phyloP scores from a whole-genome alignment of 1,140 invertebrate genomes.

The Pseudomyrmex cubaensis region DNA sequence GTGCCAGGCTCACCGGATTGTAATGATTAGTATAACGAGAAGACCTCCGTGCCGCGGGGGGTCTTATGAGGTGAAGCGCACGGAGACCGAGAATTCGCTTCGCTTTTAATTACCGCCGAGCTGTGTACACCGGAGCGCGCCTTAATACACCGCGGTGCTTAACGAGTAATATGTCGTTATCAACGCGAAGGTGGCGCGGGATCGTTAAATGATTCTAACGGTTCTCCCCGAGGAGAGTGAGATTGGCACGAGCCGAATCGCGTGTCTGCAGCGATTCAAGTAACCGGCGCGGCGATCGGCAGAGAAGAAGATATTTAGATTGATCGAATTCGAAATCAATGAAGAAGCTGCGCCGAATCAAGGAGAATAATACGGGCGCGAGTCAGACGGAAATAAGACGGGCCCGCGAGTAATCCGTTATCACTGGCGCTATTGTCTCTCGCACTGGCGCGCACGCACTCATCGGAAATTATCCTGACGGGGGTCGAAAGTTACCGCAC shows the following conservation, averaged over 20 bases:
- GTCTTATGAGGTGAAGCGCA: conserved; percentile 59
- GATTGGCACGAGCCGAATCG: conserved; percentile 5
- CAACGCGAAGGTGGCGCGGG: conserved; percentile 13
- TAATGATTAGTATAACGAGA: conserved; percentile 73
- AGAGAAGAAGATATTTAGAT: neutral
- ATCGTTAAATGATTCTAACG: conserved; percentile 67
- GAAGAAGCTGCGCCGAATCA: neutral
- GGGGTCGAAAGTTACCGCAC: conserved; percentile 39
- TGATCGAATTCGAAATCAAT: neutral
- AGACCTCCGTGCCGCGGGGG: conserved; percentile 43
- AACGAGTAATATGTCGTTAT: conserved; percentile 71
- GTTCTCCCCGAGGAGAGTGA: neutral
- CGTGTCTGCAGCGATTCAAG: neutral
- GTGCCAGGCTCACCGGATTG: conserved; percentile 46
- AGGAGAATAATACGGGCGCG: conserved; percentile 14
- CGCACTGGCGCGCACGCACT: conserved; percentile 41
- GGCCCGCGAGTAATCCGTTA: conserved; percentile 16
- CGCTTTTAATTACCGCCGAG: conserved; percentile 70
- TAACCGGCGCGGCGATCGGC: too few relatives aligned
- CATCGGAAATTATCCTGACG: conserved; percentile 34
- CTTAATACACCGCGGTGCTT: conserved; percentile 66
- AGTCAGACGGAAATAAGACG: conserved; percentile 1
- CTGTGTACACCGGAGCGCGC: conserved; percentile 56
- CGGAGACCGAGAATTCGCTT: conserved; percentile 68
- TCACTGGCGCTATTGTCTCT: conserved; percentile 42